A percentile compares a stretch with the other conserved stretches of the same genome.
phyloP scores from a whole-genome alignment of 2,113 vertebrate genomes.

The Lepus timidus region DNA sequence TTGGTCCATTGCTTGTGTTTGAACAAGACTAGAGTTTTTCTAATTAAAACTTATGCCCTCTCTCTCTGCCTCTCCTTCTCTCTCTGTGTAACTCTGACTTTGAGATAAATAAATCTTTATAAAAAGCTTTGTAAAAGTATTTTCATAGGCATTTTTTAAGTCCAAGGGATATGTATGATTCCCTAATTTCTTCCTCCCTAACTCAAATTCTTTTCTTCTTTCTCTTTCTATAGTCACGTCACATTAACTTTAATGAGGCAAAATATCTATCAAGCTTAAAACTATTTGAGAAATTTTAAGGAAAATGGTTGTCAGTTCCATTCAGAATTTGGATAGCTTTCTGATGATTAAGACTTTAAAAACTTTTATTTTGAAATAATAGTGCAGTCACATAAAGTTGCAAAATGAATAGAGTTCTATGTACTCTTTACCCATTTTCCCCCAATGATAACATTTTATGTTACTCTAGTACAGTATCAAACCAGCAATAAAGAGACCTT shows the following conservation, averaged over 20 bases:
- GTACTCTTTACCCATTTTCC: not conserved
- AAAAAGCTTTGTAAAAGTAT: not conserved
- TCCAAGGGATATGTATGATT: not conserved
- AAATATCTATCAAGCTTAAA: constrained; percentile 2
- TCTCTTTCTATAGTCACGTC: not conserved
- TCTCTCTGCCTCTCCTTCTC: too few species aligned
- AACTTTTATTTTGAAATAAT: constrained; percentile 2
- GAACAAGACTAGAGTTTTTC: not conserved
- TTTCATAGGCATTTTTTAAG: not conserved
- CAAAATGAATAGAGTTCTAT: not conserved
- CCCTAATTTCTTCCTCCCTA: not conserved
- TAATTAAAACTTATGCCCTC: not conserved
- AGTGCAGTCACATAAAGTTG: not conserved
- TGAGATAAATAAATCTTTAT: not conserved
- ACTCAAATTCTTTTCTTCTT: not conserved
- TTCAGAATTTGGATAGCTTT: not conserved
- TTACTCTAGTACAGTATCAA: not conserved
- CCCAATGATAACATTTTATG: not conserved
- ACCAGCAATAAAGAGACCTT: not conserved
- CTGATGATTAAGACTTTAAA: not conserved
- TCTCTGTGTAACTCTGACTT: too few species aligned
- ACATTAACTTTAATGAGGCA: not conserved
- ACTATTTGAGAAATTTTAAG: not conserved
- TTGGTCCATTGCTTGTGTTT: not conserved
- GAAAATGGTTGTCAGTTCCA: not conserved